Evolutionary conservation across 2,797 vertebrate species (phyloP).

Genomic region (Danio albolineatus): DNA sequence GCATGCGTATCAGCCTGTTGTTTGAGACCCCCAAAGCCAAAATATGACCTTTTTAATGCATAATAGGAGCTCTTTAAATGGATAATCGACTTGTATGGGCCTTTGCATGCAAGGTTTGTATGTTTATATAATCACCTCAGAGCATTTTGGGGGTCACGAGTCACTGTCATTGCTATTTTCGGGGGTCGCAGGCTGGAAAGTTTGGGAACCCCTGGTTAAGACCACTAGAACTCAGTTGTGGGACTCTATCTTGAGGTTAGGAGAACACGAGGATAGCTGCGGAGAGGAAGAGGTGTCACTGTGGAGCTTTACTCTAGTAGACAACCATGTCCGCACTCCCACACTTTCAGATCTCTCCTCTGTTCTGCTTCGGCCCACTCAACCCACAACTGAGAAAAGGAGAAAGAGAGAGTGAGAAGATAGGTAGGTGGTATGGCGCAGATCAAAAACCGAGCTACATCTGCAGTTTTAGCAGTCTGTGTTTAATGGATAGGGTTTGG

Average conservation of each 20-base stretch:
- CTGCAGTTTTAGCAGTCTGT: constrained; percentile 75
- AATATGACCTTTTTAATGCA: too few species aligned
- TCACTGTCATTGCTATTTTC: too few species aligned
- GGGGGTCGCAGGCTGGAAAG: too few species aligned
- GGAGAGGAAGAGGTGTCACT: constrained; percentile 49
- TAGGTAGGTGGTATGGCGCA: constrained; percentile 38
- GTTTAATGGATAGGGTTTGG: constrained; percentile 73
- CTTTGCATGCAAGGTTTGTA: too few species aligned
- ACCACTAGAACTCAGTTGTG: constrained; percentile 18
- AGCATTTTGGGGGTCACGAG: too few species aligned
- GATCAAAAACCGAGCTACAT: constrained; percentile 64
- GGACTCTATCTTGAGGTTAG: constrained; percentile 53
- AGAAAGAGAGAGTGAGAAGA: constrained; percentile 52
- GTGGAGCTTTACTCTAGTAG: constrained; percentile 62
- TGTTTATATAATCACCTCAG: too few species aligned
- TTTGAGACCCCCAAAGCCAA: too few species aligned
- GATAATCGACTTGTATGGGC: too few species aligned
- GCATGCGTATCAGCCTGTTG: too few species aligned
- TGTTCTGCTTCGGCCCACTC: constrained; percentile 28
- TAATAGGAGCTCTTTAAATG: too few species aligned
- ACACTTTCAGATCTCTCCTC: constrained; percentile 43
- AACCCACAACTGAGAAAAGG: constrained; percentile 51
- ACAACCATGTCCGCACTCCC: constrained; percentile 60
- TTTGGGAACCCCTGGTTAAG: too few species aligned
- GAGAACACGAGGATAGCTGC: constrained; percentile 17